Base-by-base conservation (phyloP, 2,113 vertebrate species). In the Motacilla alba region DNA sequence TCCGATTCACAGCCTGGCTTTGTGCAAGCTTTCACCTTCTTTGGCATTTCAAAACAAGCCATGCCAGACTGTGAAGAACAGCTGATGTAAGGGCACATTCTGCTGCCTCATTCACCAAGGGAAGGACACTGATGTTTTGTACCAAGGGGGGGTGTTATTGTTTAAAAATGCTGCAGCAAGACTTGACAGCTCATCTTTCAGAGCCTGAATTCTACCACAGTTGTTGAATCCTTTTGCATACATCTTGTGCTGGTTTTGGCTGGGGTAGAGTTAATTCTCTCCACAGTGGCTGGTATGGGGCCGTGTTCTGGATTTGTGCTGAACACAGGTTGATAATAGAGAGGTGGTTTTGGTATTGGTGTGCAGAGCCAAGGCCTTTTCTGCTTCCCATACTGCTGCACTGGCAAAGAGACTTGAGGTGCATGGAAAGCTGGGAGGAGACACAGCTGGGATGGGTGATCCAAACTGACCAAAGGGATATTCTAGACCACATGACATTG, bases 131-230 rank as follows among this genome's bases (percentile, higher is more conserved):
- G 73, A 47, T 80, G 64, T 64, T 94, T 93, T 81, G 64, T 77
- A 81, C 89, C 27, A 52, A 50, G 47, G 21, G 47, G 21, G 43
- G 47, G 39, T 83, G 68, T 58, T 95, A 50, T 63, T 93, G 86
- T 92, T 96, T 93, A 63, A 67, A 92, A 90, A 88, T 70, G 46
- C 78, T 91, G 82, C 79, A 74, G 92, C 37, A 55, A 80, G 80
- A 74, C 68, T 90, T 90, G 88, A 84, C 92, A 93, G 49, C 91
- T 91, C 74, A 92, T 94, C 86, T 80, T 92, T 93, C 89, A 86
- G 76, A 83, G 68, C 79, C 72, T 83, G 67, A 77, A 55, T 93
- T 86, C 64, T 47, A 43, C 63, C 79, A 50, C 8, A 5, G 55
- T 88, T 73, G 77, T 83, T 73, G 80, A 80, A 69, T 93, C 62